phyloP scores from a whole-genome alignment of 2,113 vertebrate genomes.

The Piliocolobus tephrosceles region DNA sequence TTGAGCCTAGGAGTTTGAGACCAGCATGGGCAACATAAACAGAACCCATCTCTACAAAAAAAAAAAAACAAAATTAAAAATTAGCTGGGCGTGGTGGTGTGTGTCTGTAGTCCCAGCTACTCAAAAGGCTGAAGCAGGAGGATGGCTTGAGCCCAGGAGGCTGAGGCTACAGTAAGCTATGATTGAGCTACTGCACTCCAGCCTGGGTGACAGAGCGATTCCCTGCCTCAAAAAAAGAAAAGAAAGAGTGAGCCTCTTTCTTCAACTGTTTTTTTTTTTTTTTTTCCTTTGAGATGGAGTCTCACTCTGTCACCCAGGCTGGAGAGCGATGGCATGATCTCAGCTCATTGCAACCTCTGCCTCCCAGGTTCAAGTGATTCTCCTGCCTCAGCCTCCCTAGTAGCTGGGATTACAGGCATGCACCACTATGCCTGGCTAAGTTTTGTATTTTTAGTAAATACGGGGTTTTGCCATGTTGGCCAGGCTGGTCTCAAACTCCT shows the following conservation, averaged over 20 bases:
- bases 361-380: not conserved
- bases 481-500: not conserved
- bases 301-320: not conserved
- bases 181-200: too few relatives aligned
- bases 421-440: not conserved
- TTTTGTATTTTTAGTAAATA: not conserved
- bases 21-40: too few relatives aligned
- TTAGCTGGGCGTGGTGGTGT: too few relatives aligned
- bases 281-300: not conserved
- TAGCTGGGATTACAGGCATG: not conserved
- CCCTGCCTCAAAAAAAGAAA: too few relatives aligned
- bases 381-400: not conserved
- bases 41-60: too few relatives aligned
- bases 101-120: too few relatives aligned
- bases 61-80: too few relatives aligned
- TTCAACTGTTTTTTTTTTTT: not conserved
- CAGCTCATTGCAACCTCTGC: not conserved
- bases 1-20: too few relatives aligned
- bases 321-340: not conserved
- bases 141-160: too few relatives aligned
- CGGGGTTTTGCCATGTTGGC: fast-evolving
- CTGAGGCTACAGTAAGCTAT: too few relatives aligned
- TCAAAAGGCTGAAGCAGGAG: too few relatives aligned
- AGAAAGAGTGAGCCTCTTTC: not conserved
- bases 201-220: too few relatives aligned